A percentile compares a stretch with the other conserved stretches of the same genome.
phyloP scores from a whole-genome alignment of 2,113 vertebrate genomes.

The Notiomystis cincta region DNA sequence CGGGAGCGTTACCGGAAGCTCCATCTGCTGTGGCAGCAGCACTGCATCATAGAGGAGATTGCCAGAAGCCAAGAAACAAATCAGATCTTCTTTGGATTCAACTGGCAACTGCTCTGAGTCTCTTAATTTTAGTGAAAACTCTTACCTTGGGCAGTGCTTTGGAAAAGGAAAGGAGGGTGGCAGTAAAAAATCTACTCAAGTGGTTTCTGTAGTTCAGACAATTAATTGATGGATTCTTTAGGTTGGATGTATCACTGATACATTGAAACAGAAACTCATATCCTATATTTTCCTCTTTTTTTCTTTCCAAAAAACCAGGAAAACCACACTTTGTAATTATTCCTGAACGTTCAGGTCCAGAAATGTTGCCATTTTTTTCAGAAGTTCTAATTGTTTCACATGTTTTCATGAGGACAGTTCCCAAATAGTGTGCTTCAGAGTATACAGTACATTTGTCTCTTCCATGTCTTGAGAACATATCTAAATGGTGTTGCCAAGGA shows the following conservation, averaged over 20 bases:
- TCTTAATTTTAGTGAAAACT: background rate
- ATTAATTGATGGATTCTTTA: background rate
- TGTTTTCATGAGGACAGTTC: background rate
- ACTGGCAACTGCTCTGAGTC: conserved; percentile 92
- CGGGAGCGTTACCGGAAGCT: conserved; percentile 91
- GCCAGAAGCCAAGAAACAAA: conserved; percentile 91
- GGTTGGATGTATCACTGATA: background rate
- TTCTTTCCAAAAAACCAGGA: background rate
- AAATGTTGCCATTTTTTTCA: background rate
- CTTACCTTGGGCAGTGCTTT: background rate
- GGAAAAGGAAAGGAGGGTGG: background rate
- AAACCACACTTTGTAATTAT: background rate
- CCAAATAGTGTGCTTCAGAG: background rate
- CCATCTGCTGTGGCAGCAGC: conserved; percentile 92
- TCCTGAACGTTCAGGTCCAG: background rate
- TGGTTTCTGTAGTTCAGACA: conserved; percentile 6
- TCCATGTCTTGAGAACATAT: background rate
- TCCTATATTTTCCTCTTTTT: background rate
- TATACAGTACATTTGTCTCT: background rate
- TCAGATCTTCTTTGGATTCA: conserved; percentile 90
- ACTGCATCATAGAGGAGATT: conserved; percentile 96
- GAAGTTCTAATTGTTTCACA: background rate
- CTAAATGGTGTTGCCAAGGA: background rate
- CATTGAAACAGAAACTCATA: background rate
- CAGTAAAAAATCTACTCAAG: background rate